Evolutionary conservation across 1,140 invertebrate species (phyloP), one percentile per base, ranked within the genome.

Genomic region (Ostrea edulis): DNA sequence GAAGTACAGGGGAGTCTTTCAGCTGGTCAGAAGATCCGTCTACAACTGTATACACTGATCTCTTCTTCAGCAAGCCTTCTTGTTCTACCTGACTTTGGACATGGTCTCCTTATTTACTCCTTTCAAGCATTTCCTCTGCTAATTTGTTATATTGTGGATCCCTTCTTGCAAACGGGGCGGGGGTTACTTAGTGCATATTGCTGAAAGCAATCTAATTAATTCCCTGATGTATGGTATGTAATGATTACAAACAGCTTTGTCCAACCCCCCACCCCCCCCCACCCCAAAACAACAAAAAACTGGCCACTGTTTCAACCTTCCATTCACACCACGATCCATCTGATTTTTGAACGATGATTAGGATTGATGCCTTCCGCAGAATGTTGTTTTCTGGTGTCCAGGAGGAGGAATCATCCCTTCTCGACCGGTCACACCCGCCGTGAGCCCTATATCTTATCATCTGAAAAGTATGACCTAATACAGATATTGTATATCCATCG

Each of bases 381-480:
- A 44, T 88, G 87, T 29, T 88, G 87, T 55, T 77, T 85, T n/a
- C n/a, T n/a, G n/a, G n/a, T n/a, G n/a, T n/a, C n/a, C n/a, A n/a
- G n/a, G n/a, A n/a, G n/a, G n/a, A n/a, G n/a, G n/a, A n/a, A 12
- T 9, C 7, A 17, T 54, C 71, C 25, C 85, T 88, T 8, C 82
- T 54, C 62, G 85, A 52, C 12, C 55, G 82, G 54, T 87, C 86
- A 84, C 82, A 68, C n/a, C n/a, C n/a, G n/a, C n/a, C n/a, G n/a
- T n/a, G n/a, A n/a, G n/a, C n/a, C n/a, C n/a, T n/a, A n/a, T n/a
- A 84, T 84, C 8, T 17, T 54, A 25, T 35, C 86, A 68, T 87
- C 58, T 51, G 86, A 82, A 20, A 87, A 84, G 51, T 87, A 87
- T 11, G 86, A 20, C 86, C 86, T 20, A 52, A 9, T 11, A 82